Conservation (phyloP, 2,113 vertebrate species). For the Eubucco bourcierii region DNA sequence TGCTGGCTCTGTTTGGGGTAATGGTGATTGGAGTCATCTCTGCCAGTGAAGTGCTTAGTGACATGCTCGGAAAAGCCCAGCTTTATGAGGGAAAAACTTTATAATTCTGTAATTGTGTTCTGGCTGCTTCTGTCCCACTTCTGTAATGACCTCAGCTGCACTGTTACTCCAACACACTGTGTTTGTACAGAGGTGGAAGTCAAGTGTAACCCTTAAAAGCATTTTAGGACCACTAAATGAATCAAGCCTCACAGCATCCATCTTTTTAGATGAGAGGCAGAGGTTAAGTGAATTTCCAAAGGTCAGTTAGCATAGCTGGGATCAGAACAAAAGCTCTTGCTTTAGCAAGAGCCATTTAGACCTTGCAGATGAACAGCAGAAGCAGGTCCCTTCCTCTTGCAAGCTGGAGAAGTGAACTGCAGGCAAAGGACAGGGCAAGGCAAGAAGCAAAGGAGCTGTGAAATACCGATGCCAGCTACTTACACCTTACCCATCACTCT, state of each 20-base stretch:
- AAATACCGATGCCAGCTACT: background rate
- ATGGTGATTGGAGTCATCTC: background rate
- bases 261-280: background rate
- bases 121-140: background rate
- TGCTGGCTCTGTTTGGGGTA: background rate
- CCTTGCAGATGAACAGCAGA: background rate
- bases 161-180: background rate
- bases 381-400: background rate
- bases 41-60: background rate
- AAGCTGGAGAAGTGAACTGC: background rate
- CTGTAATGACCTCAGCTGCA: background rate
- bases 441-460: background rate
- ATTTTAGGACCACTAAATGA: conserved; percentile 26
- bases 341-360: background rate
- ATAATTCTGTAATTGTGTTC: background rate
- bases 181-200: background rate
- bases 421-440: background rate
- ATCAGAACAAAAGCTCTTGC: background rate
- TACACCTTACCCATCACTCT: background rate
- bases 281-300: conserved; percentile 39
- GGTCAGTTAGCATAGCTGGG: background rate
- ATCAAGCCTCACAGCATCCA: background rate
- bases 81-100: background rate
- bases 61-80: background rate
- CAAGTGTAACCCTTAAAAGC: conserved; percentile 18